These are phyloP conservation scores for Halcyon senegalensis DNA, from an alignment of 2,113 vertebrate species.

Conservation along the genomic window DNA sequence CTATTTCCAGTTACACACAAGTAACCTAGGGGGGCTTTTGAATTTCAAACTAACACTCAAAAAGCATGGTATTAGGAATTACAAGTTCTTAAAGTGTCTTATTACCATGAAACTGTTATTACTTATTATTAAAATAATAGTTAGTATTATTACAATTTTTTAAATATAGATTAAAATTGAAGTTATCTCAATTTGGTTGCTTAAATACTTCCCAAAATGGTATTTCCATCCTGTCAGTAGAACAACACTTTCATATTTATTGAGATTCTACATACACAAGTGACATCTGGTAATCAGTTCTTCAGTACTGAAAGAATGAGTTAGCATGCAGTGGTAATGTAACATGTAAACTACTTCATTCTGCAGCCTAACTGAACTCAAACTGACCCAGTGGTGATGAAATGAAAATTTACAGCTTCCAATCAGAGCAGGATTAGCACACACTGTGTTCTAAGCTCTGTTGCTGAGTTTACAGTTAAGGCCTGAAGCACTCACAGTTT, in stretches of 20 bases:
- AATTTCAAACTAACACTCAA: not conserved
- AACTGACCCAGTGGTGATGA: conserved; percentile 53
- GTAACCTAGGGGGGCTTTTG: not conserved
- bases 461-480: conserved; percentile 48
- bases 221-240: not conserved
- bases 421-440: conserved; percentile 53
- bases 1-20: not conserved
- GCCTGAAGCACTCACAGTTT: not conserved
- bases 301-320: not conserved
- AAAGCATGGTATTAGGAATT: not conserved
- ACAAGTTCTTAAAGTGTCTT: not conserved
- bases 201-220: not conserved
- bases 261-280: not conserved
- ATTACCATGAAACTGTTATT: not conserved
- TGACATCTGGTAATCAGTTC: not conserved
- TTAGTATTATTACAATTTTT: not conserved
- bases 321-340: not conserved
- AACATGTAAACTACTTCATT: conserved; percentile 5
- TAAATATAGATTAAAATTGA: not conserved
- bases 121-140: not conserved
- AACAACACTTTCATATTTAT: not conserved
- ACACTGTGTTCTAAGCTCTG: conserved; percentile 28
- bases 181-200: not conserved
- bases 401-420: conserved; percentile 65
- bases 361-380: conserved; percentile 31